Evolutionary conservation across 2,797 vertebrate species (phyloP).

Genomic region (Myotis daubentonii): DNA sequence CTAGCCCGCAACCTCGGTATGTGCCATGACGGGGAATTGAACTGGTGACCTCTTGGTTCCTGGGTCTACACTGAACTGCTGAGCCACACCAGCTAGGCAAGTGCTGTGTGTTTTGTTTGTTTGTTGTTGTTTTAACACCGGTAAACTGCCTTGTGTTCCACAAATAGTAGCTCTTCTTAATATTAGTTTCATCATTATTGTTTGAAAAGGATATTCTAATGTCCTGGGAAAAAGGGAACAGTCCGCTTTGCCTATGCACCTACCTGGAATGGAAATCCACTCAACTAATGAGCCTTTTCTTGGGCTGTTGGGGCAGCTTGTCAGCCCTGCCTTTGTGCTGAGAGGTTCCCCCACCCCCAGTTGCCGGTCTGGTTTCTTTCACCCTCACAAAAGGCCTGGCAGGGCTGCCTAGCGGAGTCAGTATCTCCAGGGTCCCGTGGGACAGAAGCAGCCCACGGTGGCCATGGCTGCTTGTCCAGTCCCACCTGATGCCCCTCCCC

Average conservation of each 20-base stretch:
- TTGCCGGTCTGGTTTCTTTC: not conserved
- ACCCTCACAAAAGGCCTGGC: not conserved
- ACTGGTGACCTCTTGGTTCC: too few species aligned
- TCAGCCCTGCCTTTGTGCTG: not conserved
- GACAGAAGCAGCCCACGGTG: not conserved
- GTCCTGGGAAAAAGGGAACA: not conserved
- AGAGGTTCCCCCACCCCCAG: not conserved
- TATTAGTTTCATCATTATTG: not conserved
- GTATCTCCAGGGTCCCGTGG: not conserved
- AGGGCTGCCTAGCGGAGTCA: not conserved
- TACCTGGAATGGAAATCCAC: not conserved
- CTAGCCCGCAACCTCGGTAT: too few species aligned
- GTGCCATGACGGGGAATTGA: too few species aligned
- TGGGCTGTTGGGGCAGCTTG: not conserved
- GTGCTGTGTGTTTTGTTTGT: too few species aligned
- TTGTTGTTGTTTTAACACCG: not conserved
- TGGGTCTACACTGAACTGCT: too few species aligned
- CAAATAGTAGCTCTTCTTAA: not conserved
- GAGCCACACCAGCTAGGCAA: too few species aligned
- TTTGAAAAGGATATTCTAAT: not conserved
- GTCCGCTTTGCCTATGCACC: not conserved
- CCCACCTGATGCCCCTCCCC: too few species aligned
- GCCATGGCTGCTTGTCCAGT: not conserved
- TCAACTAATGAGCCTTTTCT: not conserved
- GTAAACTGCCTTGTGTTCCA: not conserved